A percentile compares a stretch with the other conserved stretches of the same genome.
These are phyloP conservation scores for Orycteropus afer DNA, from an alignment of 2,113 vertebrate species.

Conservation along the genomic window DNA sequence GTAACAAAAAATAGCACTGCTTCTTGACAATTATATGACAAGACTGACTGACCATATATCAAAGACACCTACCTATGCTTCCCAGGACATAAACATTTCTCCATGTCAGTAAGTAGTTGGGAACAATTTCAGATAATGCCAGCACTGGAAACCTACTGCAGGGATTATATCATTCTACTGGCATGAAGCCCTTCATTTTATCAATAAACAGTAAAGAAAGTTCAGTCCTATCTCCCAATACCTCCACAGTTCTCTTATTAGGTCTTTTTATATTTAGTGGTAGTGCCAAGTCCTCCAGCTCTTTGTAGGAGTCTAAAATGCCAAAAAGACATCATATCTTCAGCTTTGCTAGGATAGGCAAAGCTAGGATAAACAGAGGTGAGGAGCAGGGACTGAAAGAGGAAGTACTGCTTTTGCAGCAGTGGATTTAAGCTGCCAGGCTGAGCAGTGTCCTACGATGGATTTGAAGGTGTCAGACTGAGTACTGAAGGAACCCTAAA, in stretches of 20 bases:
- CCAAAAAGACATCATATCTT: not conserved
- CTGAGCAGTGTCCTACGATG: not conserved
- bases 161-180: not conserved
- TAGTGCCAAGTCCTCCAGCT: not conserved
- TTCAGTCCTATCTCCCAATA: not conserved
- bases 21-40: conserved; percentile 19
- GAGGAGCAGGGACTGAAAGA: not conserved
- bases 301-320: not conserved
- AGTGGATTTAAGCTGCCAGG: not conserved
- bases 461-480: not conserved
- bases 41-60: not conserved
- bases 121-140: conserved; percentile 26
- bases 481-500: not conserved
- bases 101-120: not conserved
- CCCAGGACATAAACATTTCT: not conserved
- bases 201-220: conserved; percentile 19
- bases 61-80: not conserved
- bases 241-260: not conserved
- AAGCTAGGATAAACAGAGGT: too few relatives aligned
- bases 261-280: not conserved
- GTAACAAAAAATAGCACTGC: not conserved
- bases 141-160: not conserved
- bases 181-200: conserved; percentile 1
- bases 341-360: not conserved
- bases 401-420: not conserved